Evolutionary conservation across 2,888 invertebrate genomes (phyloP).

Genomic region (Alloplasta piceator): DNA sequence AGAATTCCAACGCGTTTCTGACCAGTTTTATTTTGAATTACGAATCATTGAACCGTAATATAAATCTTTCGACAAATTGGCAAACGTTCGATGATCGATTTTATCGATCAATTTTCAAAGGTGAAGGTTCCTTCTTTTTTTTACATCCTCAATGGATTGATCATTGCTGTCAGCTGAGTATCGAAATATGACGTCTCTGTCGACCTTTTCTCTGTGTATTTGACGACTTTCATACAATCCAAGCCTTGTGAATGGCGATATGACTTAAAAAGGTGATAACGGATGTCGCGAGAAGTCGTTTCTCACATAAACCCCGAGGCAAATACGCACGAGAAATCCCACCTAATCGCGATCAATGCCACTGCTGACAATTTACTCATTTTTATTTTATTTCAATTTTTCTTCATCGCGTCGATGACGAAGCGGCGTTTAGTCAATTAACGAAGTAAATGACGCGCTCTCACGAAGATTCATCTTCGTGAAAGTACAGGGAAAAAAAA

Average conservation of each 20-base stretch:
- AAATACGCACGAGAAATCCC: not conserved
- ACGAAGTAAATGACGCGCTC: not conserved
- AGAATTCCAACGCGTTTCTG: too few species aligned
- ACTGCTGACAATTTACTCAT: not conserved
- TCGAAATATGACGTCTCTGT: too few species aligned
- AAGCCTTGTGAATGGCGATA: not conserved
- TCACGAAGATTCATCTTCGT: conserved; percentile 25
- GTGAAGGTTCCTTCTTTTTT: too few species aligned
- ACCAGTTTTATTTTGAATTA: too few species aligned
- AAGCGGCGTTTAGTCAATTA: not conserved
- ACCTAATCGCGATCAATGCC: not conserved
- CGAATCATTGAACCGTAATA: too few species aligned
- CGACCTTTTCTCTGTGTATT: not conserved
- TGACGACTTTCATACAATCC: too few species aligned
- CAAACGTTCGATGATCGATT: too few species aligned
- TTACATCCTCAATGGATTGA: too few species aligned
- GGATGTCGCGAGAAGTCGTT: conserved; percentile 11
- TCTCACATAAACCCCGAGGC: not conserved
- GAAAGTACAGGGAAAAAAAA: conserved; percentile 8
- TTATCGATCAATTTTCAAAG: too few species aligned
- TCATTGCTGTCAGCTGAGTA: too few species aligned
- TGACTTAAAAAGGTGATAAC: conserved; percentile 27
- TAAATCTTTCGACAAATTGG: too few species aligned
- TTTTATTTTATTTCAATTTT: not conserved
- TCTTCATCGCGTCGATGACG: conserved; percentile 11